Percentiles rank a stretch among this genome's conserved stretches.
phyloP scores from a whole-genome alignment of 2,113 vertebrate species.

The Spilogale gracilis region DNA sequence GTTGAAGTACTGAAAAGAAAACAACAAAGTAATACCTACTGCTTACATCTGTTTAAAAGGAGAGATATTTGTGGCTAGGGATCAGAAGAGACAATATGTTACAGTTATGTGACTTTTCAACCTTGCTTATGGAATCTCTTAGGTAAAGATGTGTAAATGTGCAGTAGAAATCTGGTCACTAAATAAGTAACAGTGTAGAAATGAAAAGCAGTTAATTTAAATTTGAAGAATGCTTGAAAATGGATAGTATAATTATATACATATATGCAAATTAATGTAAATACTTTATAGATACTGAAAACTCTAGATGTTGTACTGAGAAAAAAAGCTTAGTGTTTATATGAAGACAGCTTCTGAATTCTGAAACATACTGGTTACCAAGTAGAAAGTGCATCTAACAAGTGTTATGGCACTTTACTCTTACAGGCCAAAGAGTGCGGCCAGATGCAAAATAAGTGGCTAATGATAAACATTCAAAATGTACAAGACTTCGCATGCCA shows the following conservation, averaged over 20 bases:
- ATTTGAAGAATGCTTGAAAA: constrained; percentile 33
- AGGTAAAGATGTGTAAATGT: constrained; percentile 51
- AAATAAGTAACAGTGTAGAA: background rate
- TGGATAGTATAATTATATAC: background rate
- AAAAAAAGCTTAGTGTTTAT: background rate
- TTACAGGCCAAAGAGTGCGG: constrained; percentile 97
- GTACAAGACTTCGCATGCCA: constrained; percentile 99
- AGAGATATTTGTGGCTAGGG: background rate
- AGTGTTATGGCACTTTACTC: constrained; percentile 67
- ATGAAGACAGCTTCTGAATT: constrained; percentile 5
- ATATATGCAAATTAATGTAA: background rate
- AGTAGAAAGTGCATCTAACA: constrained; percentile 68
- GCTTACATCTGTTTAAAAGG: background rate
- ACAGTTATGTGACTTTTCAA: constrained; percentile 18
- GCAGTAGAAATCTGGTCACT: constrained; percentile 12
- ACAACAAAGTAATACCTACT: background rate
- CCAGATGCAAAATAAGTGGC: constrained; percentile 99
- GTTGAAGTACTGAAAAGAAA: background rate
- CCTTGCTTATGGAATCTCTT: background rate
- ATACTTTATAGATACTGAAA: constrained; percentile 17
- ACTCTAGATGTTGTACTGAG: background rate
- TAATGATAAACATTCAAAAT: constrained; percentile 99
- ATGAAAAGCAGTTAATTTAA: constrained; percentile 46
- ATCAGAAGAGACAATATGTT: background rate
- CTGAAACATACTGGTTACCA: background rate